Conservation (phyloP, 2,797 vertebrate species). For the Myiothlypis chrysogaster region DNA sequence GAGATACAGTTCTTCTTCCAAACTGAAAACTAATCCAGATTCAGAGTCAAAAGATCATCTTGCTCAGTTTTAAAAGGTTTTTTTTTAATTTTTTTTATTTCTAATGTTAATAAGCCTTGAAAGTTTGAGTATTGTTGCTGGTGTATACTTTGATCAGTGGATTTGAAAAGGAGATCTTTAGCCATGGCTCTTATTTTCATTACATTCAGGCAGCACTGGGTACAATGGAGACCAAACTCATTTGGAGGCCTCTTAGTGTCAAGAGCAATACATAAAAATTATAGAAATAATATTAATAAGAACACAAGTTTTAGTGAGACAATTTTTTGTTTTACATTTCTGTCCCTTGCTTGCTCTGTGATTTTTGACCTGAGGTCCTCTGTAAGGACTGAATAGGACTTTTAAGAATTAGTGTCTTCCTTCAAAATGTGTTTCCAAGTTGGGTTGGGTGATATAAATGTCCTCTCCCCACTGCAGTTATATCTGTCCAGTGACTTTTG, state of each 20-base stretch:
- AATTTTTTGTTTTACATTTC: neutral
- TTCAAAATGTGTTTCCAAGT: neutral
- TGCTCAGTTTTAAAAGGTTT: neutral
- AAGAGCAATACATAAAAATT: neutral
- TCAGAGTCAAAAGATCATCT: constrained; percentile 48
- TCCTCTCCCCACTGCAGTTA: neutral
- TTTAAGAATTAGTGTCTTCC: neutral
- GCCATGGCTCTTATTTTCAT: neutral
- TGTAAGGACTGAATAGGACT: neutral
- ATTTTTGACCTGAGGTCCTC: neutral
- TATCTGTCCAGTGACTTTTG: neutral
- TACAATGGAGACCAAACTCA: neutral
- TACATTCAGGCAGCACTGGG: neutral
- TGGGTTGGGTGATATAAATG: neutral
- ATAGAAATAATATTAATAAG: constrained; percentile 2
- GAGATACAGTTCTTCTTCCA: neutral
- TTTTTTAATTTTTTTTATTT: constrained; percentile 22
- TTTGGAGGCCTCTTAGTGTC: neutral
- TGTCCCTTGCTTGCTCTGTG: neutral
- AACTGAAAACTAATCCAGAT: constrained; percentile 43
- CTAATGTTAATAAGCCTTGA: constrained; percentile 29
- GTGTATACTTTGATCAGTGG: constrained; percentile 12
- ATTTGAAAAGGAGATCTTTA: constrained; percentile 19
- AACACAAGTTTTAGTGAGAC: neutral
- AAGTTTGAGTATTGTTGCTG: constrained; percentile 11